Conservation (phyloP, 2,888 invertebrate genomes). For the Polymixis flavicincta region DNA sequence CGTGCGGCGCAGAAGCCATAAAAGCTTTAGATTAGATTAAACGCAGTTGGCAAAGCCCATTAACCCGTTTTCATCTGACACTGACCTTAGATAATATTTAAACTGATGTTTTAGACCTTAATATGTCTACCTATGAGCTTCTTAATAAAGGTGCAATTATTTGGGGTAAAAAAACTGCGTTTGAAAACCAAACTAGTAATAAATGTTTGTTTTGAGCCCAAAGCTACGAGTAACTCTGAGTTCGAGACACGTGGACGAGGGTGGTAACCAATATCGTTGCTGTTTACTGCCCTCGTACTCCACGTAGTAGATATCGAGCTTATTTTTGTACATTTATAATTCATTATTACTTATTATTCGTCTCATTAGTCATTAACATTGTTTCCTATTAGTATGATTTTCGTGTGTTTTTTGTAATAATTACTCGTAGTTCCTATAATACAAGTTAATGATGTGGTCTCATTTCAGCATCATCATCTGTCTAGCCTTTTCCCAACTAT, state of each 20-base stretch:
- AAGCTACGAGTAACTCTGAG: not conserved
- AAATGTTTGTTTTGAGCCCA: too few species aligned
- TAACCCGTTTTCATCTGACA: not conserved
- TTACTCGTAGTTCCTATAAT: too few species aligned
- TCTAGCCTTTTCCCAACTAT: too few species aligned
- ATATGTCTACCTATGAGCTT: not conserved
- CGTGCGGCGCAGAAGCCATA: constrained; percentile 37
- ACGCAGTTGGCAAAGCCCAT: not conserved
- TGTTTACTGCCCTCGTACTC: not conserved
- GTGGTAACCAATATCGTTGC: not conserved
- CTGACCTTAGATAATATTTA: constrained; percentile 9
- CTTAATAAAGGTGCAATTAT: not conserved
- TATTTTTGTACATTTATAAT: too few species aligned
- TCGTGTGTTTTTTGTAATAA: too few species aligned
- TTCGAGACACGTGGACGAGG: too few species aligned
- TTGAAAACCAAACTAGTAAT: not conserved
- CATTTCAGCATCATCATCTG: too few species aligned
- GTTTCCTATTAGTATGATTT: too few species aligned
- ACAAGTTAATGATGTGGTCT: too few species aligned
- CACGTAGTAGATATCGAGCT: not conserved
- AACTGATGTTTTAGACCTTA: not conserved
- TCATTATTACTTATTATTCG: too few species aligned
- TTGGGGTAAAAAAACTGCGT: too few species aligned
- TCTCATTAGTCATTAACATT: too few species aligned
- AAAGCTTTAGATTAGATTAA: constrained; percentile 20